These are phyloP conservation scores for Antedon mediterranea DNA, from an alignment of 53 echinoderm and acorn worm genomes.

Conservation along the genomic window DNA sequence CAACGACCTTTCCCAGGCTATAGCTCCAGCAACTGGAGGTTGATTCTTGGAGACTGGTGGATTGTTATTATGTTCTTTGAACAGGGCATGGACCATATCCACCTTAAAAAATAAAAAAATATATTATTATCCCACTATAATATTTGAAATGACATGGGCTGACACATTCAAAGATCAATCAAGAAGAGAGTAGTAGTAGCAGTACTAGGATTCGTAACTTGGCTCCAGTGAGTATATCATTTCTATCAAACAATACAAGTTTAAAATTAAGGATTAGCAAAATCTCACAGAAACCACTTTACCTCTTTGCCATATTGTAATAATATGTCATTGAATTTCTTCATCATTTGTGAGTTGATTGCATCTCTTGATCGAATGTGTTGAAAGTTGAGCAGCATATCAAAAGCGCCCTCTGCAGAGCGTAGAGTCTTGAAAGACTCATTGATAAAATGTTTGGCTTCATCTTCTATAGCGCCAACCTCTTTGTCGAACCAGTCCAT, in stretches of 20 bases:
- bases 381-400: conserved; percentile 92
- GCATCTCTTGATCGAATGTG: conserved; percentile 92
- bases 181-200: too few relatives aligned
- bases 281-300: not conserved
- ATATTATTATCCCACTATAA: too few relatives aligned
- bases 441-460: conserved; percentile 99
- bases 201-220: too few relatives aligned
- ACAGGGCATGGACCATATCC: conserved; percentile 81
- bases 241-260: too few relatives aligned
- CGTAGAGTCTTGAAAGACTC: conserved; percentile 97
- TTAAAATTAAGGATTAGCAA: too few relatives aligned
- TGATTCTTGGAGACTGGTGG: conserved; percentile 98
- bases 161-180: too few relatives aligned
- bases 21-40: conserved; percentile 87
- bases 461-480: conserved; percentile 91
- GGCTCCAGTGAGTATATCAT: too few relatives aligned
- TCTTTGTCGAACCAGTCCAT: conserved; percentile 99
- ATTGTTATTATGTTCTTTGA: conserved; percentile 80
- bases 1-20: conserved; percentile 93
- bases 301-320: conserved; percentile 99
- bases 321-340: conserved; percentile 98
- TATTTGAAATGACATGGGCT: too few relatives aligned
- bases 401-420: conserved; percentile 93
- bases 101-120: conserved; percentile 31
- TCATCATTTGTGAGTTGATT: conserved; percentile 99